Percentiles rank a stretch among this genome's conserved stretches.
phyloP scores from a whole-genome alignment of 2,888 invertebrate species.

The Habroteleia sp. region DNA sequence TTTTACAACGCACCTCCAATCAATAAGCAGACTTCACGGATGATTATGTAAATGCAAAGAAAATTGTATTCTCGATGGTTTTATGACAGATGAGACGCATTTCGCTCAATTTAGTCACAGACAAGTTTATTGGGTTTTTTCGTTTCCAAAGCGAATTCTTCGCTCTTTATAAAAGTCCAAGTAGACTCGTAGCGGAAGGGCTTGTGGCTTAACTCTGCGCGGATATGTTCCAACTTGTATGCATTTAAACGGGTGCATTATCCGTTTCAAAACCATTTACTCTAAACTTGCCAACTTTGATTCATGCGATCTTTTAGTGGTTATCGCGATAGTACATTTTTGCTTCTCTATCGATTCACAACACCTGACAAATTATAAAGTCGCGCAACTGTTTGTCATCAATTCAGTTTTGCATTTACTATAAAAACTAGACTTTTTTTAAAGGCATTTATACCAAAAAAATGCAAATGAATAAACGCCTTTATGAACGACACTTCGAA shows the following conservation, averaged over 20 bases:
- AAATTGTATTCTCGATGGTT: conserved; percentile 10
- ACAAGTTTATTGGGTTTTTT: conserved; percentile 68
- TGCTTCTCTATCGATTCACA: background rate
- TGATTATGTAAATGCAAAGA: conserved; percentile 21
- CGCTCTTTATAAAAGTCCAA: conserved; percentile 70
- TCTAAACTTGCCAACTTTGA: conserved; percentile 21
- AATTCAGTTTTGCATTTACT: conserved; percentile 1
- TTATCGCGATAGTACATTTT: conserved; percentile 33
- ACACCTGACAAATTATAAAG: background rate
- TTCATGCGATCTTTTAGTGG: conserved; percentile 40
- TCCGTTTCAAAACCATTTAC: conserved; percentile 65
- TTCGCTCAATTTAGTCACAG: conserved; percentile 68
- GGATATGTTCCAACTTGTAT: conserved; percentile 75
- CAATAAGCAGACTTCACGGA: conserved; percentile 31
- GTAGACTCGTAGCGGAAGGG: conserved; percentile 32
- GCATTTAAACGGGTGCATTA: conserved; percentile 79
- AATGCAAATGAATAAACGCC: no score
- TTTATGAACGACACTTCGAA: no score
- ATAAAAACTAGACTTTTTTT: no score
- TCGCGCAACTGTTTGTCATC: background rate
- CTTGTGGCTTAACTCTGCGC: conserved; percentile 68
- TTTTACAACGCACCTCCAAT: conserved; percentile 28
- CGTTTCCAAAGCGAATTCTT: conserved; percentile 67
- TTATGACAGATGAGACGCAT: conserved; percentile 36
- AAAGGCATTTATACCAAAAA: no score